Evolutionary conservation across 2,888 invertebrate genomes (phyloP), one percentile per base, ranked within the genome.

Genomic region (Drosophila lacicola): DNA sequence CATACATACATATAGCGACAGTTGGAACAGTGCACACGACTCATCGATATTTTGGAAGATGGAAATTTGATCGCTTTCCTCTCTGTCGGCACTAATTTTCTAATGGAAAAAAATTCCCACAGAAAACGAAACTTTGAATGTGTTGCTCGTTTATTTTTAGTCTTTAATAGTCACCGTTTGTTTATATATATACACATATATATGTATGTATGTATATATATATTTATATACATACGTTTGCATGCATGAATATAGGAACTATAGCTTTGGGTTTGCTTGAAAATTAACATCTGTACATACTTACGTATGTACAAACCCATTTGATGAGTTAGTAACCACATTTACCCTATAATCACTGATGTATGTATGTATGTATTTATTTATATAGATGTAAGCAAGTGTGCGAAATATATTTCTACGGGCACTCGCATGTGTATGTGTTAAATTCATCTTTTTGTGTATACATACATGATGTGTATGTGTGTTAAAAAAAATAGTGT

Each of bases 131-230:
- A 56, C 51, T 63, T 78, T 65, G 62, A 71, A 67, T 78, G 74
- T 79, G 64, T 65, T 80, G 64, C 63, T 61, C 53, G 63, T 78
- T 74, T 85, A 85, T 88, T 85, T 85, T 79, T 85, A 85, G 85
- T 49, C 44, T 42, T 69, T 64, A 46, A 56, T 68, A 85, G 76
- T 78, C 78, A 88, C 71, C 53, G 65, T 62, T 71, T 80, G 51
- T 51, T 42, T 46, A 39, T 63, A 17, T 47, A 57, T 56, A 55
- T 66, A 67, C 65, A 45, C 41, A 44, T 45, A 14, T 47, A 29
- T 17, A 53, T 44, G 39, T n/a, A 61, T 45, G 37, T 9, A 46
- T 53, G 45, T 53, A 64, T 50, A 46, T 41, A 17, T 55, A 50
- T 14, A 39, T 49, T 33, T 21, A 19, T 17, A 39, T 41, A 41